Percentiles rank a stretch among this genome's conserved stretches.
These are phyloP conservation scores for Cydia fagiglandana DNA, from an alignment of 1,140 invertebrate genomes.

Conservation along the genomic window DNA sequence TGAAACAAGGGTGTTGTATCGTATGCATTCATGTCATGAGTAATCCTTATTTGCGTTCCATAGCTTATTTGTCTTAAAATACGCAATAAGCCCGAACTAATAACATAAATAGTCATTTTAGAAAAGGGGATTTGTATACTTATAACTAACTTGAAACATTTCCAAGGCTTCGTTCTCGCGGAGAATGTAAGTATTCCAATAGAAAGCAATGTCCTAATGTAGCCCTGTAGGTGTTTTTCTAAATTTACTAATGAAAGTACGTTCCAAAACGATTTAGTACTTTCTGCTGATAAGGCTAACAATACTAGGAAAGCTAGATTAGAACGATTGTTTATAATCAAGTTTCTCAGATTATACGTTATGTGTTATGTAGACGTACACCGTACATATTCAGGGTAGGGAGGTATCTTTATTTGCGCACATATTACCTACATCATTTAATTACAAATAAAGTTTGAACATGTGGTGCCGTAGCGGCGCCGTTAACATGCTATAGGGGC, in stretches of 20 bases:
- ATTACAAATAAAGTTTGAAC: not conserved
- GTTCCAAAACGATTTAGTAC: no score
- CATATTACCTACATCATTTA: not conserved
- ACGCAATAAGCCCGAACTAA: not conserved
- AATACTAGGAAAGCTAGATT: no score
- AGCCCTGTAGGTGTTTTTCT: no score
- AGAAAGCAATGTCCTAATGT: not conserved
- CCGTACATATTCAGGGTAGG: not conserved
- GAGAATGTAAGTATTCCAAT: not conserved
- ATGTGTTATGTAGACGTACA: not conserved
- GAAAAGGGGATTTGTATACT: not conserved
- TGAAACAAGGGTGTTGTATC: constrained; percentile 54
- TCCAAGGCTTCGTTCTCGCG: not conserved
- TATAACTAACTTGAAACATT: not conserved
- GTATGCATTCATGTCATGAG: not conserved
- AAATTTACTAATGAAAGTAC: no score
- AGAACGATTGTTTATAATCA: no score
- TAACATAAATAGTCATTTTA: not conserved
- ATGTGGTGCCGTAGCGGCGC: not conserved
- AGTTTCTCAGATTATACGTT: no score
- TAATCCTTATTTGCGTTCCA: constrained; percentile 22
- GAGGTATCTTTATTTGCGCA: not conserved
- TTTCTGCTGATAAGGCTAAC: no score
- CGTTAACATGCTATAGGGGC: not conserved
- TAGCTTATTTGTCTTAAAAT: constrained; percentile 6